Percentiles rank a stretch among this genome's conserved stretches.
These are phyloP conservation scores for Pristionchus exspectatus DNA, from an alignment of 2,888 invertebrate genomes.

Conservation along the genomic window DNA sequence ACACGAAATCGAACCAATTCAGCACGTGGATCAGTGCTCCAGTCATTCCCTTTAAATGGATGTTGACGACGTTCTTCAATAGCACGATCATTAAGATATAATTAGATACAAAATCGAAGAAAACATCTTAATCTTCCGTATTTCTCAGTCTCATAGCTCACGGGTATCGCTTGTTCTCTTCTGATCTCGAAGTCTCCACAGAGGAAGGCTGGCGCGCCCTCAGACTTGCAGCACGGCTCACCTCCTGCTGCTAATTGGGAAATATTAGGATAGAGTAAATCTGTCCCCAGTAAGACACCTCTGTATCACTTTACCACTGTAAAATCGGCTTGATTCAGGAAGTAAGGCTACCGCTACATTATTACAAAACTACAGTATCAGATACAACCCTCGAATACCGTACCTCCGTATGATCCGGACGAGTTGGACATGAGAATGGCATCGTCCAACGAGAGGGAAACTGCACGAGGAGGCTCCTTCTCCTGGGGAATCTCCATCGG, in stretches of 20 bases:
- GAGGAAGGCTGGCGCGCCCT: background rate
- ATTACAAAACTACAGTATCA: background rate
- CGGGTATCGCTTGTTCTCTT: slow-evolving; percentile 23
- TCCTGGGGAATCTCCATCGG: slow-evolving; percentile 16
- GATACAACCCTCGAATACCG: background rate
- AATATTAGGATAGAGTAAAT: background rate
- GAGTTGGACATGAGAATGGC: slow-evolving; percentile 28
- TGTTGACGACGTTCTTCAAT: background rate
- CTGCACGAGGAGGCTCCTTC: background rate
- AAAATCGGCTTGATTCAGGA: too few relatives aligned
- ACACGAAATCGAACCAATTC: slow-evolving; percentile 50
- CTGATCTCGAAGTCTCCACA: slow-evolving; percentile 27
- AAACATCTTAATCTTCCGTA: background rate
- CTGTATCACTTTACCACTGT: background rate
- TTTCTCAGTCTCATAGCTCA: background rate
- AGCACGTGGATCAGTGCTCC: background rate
- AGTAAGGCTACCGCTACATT: too few relatives aligned
- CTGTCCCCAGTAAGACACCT: background rate
- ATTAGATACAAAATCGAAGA: too few relatives aligned
- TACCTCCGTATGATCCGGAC: slow-evolving; percentile 12
- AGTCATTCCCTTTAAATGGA: background rate
- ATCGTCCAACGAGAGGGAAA: background rate
- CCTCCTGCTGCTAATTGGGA: background rate
- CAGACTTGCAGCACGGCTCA: slow-evolving; percentile 18
- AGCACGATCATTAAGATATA: background rate